These are phyloP conservation scores for Acanthiza pusilla DNA, from an alignment of 2,797 vertebrate genomes.

Conservation along the genomic window DNA sequence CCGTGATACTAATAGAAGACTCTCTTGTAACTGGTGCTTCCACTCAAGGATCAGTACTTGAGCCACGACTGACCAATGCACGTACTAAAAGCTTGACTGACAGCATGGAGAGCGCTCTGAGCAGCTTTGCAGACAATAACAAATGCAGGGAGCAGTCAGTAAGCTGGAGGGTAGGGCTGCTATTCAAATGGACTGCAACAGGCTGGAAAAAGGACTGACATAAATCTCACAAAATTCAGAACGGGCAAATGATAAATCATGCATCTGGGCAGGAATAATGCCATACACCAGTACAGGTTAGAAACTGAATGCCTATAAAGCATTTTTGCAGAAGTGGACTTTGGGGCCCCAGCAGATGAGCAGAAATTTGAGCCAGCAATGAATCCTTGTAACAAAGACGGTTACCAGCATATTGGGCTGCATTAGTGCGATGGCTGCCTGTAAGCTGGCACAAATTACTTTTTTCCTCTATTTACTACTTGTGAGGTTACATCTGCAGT, in stretches of 20 bases:
- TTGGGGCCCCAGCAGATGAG: neutral
- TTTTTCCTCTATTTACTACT: neutral
- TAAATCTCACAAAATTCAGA: neutral
- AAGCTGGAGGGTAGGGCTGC: neutral
- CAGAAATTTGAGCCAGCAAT: neutral
- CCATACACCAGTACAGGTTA: neutral
- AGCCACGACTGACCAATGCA: neutral
- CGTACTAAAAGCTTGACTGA: neutral
- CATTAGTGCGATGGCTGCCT: neutral
- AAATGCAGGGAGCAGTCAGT: neutral
- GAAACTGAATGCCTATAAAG: neutral
- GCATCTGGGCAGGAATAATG: neutral
- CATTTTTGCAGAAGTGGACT: neutral
- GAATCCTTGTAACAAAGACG: neutral
- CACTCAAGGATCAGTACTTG: neutral
- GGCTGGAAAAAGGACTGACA: neutral
- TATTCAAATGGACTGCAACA: rapidly evolving
- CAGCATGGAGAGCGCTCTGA: neutral
- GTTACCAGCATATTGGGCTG: neutral
- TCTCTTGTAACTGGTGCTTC: neutral
- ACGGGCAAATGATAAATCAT: neutral
- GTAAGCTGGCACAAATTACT: neutral
- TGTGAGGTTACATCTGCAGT: neutral
- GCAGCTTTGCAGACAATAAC: neutral
- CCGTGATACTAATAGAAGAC: neutral